Evolutionary conservation across 2,797 vertebrate genomes (phyloP), one percentile per base, ranked within the genome.

Genomic region (Staurois parvus): DNA sequence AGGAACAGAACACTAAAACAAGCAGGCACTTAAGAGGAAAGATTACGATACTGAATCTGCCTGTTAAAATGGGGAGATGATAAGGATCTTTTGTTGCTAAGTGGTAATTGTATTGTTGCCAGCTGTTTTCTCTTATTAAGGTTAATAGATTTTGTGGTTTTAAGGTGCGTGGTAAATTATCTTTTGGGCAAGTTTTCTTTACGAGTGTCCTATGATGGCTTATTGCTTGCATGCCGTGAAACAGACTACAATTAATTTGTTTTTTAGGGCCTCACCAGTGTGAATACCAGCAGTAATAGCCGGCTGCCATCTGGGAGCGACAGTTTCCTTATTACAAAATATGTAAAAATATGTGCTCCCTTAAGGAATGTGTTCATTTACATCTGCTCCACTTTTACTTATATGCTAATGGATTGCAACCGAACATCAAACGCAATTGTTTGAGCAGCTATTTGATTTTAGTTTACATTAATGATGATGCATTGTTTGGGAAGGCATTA

Each of bases 281-380:
- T 94, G 94, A 93, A 94, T 94, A 94, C 91, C 94, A 94, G 93
- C 91, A 91, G 93, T 92, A 94, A 94, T 94, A 92, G 91, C 92
- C 92, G 24, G 91, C 89, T 92, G 91, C 95, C 95, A 95, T 95
- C 94, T 95, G 95, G 93, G 94, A 94, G 92, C 94, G 93, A 94
- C 94, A 94, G 93, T 94, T 94, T 94, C 94, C 93, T 95, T 95
- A 94, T 95, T 94, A 94, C 94, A 95, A 95, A 95, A 95, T 95
- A 95, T 95, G 95, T 95, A 94, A 95, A 95, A 95, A 95, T 95
- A 95, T 95, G 95, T 94, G 94, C 94, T 95, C 94, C 95, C 94
- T 95, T 95, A 94, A 95, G 95, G 94, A 95, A 93, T 93, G 93
- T 92, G 93, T 95, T 94, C 92, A 89, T 86, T 91, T 92, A 91